Evolutionary conservation across 2,797 vertebrate genomes (phyloP).

Genomic region (Myotis findleyi): DNA sequence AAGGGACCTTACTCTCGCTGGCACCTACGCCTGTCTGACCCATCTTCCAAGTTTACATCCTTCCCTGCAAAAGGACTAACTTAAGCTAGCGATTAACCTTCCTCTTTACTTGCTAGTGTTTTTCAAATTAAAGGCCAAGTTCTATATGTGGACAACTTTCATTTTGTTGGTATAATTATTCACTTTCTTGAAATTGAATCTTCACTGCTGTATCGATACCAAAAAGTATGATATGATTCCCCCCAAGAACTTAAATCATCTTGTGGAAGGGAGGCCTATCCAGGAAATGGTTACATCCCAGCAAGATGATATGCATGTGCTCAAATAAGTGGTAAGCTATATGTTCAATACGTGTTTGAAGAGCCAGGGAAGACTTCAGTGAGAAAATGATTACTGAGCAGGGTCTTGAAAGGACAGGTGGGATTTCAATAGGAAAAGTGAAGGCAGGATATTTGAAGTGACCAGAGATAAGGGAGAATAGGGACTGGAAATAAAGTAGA

Average conservation of each 20-base stretch:
- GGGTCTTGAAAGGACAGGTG: not conserved
- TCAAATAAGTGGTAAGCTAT: not conserved
- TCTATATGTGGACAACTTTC: not conserved
- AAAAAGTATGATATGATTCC: not conserved
- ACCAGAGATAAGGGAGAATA: not conserved
- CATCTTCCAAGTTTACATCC: slow-evolving; percentile 8
- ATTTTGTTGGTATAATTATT: slow-evolving; percentile 23
- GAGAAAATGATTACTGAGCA: not conserved
- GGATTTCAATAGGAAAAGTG: not conserved
- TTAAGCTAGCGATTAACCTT: not conserved
- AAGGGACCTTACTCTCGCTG: slow-evolving; percentile 51
- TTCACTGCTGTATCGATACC: not conserved
- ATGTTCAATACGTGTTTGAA: not conserved
- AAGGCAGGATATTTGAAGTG: slow-evolving; percentile 20
- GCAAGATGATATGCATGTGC: not conserved
- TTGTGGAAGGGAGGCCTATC: not conserved
- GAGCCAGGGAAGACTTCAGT: not conserved
- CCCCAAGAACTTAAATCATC: not conserved
- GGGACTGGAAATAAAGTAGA: not conserved
- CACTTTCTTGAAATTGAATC: slow-evolving; percentile 42
- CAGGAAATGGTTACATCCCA: slow-evolving; percentile 23
- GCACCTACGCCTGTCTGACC: not conserved
- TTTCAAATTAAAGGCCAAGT: slow-evolving; percentile 54
- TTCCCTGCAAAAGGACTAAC: slow-evolving; percentile 1
- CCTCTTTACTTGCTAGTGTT: not conserved